A percentile compares a stretch with the other conserved stretches of the same genome.
phyloP scores from a whole-genome alignment of 2,113 vertebrate species.

The Panthera uncia region DNA sequence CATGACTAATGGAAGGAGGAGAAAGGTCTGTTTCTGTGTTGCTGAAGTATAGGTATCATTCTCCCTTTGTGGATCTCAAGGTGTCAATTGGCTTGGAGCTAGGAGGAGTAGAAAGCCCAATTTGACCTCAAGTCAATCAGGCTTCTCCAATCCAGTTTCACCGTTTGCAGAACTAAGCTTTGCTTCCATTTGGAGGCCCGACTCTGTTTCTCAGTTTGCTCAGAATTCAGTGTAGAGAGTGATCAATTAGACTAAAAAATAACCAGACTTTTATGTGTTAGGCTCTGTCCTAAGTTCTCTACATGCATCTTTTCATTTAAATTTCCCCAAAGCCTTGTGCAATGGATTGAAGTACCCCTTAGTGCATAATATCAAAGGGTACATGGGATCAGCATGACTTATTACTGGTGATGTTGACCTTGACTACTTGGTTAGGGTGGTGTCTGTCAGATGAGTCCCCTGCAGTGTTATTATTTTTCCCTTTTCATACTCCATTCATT shows the following conservation, averaged over 20 bases:
- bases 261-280: not conserved
- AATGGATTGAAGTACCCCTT: not conserved
- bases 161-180: not conserved
- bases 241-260: not conserved
- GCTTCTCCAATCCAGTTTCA: not conserved
- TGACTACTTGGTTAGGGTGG: not conserved
- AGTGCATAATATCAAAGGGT: no score
- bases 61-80: not conserved
- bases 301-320: not conserved
- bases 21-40: not conserved
- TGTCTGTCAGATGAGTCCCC: not conserved
- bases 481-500: not conserved
- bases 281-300: not conserved
- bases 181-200: not conserved
- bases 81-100: not conserved
- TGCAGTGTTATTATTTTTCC: not conserved
- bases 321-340: not conserved
- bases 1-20: not conserved
- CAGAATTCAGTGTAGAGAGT: not conserved
- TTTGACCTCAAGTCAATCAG: not conserved
- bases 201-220: not conserved
- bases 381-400: not conserved
- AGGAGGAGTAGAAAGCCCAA: not conserved
- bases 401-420: not conserved
- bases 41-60: not conserved